Conservation (phyloP, 1,140 invertebrate genomes). For the Drosophila truncata region DNA sequence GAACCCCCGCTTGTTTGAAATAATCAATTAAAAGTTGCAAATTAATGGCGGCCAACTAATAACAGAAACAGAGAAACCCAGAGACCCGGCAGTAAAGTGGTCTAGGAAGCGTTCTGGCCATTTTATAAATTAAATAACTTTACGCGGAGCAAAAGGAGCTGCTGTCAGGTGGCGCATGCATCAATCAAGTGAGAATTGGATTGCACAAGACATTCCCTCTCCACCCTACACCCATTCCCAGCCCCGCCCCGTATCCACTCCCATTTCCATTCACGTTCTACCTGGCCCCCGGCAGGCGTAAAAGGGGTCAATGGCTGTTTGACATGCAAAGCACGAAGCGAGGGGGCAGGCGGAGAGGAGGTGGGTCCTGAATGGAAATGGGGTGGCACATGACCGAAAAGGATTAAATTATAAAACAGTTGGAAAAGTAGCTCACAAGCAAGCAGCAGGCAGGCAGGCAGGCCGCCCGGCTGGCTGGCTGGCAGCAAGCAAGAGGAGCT, state of each 20-base stretch:
- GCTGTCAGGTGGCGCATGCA: conserved; percentile 77
- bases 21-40: conserved; percentile 83
- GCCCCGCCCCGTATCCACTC: not conserved
- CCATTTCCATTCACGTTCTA: conserved; percentile 23
- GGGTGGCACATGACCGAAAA: conserved; percentile 76
- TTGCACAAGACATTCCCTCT: conserved; percentile 61
- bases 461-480: conserved; percentile 8
- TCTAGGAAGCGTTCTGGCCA: conserved; percentile 55
- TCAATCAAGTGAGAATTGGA: conserved; percentile 83
- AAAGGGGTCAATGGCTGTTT: conserved; percentile 85
- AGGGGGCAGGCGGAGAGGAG: not conserved
- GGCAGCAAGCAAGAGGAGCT: conserved; percentile 27
- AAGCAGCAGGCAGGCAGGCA: conserved; percentile 9
- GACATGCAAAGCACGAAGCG: conserved; percentile 78
- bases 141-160: conserved; percentile 36
- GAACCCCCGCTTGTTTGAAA: conserved; percentile 34
- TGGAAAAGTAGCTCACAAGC: conserved; percentile 73
- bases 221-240: not conserved
- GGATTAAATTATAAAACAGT: conserved; percentile 85
- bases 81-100: conserved; percentile 22
- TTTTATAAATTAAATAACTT: conserved; percentile 84
- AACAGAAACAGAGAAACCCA: conserved; percentile 41
- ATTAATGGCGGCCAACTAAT: conserved; percentile 71
- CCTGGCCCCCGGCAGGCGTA: conserved; percentile 55
- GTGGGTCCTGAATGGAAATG: conserved; percentile 23